A percentile compares a stretch with the other conserved stretches of the same genome.
These are phyloP conservation scores for Murina feae DNA, from an alignment of 2,113 vertebrate genomes.

Conservation along the genomic window DNA sequence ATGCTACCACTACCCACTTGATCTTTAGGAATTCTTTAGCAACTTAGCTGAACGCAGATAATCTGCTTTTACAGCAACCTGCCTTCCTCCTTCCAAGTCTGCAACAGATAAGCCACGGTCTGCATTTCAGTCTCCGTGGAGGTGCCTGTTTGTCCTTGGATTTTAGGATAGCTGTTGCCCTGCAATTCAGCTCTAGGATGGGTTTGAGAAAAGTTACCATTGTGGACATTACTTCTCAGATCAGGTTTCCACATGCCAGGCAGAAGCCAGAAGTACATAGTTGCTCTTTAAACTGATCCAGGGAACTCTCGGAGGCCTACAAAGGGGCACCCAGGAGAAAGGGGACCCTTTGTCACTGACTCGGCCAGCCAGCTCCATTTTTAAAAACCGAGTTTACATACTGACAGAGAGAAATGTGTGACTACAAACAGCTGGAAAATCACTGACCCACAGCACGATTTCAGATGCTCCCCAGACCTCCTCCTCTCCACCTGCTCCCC, in stretches of 20 bases:
- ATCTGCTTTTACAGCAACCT: neutral
- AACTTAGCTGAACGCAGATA: neutral
- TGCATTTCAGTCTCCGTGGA: neutral
- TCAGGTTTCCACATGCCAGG: neutral
- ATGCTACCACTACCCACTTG: neutral
- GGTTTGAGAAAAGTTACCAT: neutral
- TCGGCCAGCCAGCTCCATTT: neutral
- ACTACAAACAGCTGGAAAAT: neutral
- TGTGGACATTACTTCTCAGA: neutral
- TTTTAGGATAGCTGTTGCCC: neutral
- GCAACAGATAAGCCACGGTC: neutral
- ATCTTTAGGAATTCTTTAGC: neutral
- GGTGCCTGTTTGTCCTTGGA: too few relatives aligned
- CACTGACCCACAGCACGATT: neutral
- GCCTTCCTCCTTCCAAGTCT: neutral
- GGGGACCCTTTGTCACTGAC: neutral
- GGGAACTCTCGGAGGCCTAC: neutral
- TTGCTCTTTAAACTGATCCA: neutral
- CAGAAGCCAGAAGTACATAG: neutral
- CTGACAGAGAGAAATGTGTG: neutral
- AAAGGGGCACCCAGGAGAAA: neutral
- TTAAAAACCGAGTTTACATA: neutral
- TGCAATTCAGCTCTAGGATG: neutral
- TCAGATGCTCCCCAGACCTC: neutral
- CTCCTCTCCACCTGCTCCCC: neutral